Evolutionary conservation across 2,797 vertebrate species (phyloP).

Genomic region (Tokudaia tokunoshimensis): DNA sequence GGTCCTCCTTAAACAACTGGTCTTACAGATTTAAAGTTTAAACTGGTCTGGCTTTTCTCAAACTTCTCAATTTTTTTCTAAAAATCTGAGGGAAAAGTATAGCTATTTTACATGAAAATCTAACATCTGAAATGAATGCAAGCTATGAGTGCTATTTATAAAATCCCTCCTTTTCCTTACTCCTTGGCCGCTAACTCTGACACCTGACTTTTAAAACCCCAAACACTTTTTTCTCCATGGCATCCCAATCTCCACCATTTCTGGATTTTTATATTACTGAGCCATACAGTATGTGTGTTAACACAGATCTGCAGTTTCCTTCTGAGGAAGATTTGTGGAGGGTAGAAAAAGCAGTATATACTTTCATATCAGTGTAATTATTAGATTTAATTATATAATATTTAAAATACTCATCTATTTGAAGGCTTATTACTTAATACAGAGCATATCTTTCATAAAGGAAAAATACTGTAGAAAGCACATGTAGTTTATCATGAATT

Average conservation of each 20-base stretch:
- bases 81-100: background rate
- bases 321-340: background rate
- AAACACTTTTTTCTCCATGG: background rate
- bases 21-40: background rate
- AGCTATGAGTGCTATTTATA: background rate
- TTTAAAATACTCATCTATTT: background rate
- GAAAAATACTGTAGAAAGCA: background rate
- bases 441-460: background rate
- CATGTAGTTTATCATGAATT: background rate
- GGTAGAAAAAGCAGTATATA: background rate
- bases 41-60: background rate
- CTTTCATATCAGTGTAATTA: background rate
- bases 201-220: background rate
- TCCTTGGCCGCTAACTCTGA: background rate
- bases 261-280: background rate
- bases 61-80: slow-evolving; percentile 32
- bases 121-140: background rate
- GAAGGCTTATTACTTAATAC: slow-evolving; percentile 5
- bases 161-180: background rate
- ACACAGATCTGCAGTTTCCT: background rate
- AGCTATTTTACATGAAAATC: background rate
- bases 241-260: background rate
- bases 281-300: background rate
- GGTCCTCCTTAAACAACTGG: background rate
- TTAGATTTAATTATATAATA: background rate